Evolutionary conservation across 2,797 vertebrate genomes (phyloP), one percentile per base, ranked within the genome.

Genomic region (Manis pentadactyla): DNA sequence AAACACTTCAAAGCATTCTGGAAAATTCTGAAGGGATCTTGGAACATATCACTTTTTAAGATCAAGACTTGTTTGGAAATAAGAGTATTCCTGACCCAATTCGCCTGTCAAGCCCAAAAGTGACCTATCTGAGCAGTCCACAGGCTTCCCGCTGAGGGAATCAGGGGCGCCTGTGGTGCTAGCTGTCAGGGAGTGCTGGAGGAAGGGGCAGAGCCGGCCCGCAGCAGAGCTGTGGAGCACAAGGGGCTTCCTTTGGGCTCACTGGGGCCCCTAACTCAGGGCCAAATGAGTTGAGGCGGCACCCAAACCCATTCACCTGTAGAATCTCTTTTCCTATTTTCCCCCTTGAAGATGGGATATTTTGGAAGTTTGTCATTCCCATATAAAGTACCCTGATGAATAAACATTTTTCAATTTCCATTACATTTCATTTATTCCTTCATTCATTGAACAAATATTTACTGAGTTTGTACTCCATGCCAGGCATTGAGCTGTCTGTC

Each of bases 21-120:
- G 51, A 68, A 93, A 93, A 91, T 55, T 69, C 49, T 57, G 31
- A 77, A 53, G 29, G 77, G 55, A 37, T 68, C 79, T 86, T 93
- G 39, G 61, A 93, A 88, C 7, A 14, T 21, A 73, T 49, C 25
- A 12, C 42, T 94, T 88, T 84, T 79, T 83, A 84, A 57, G 29
- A 46, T 63, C 57, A 88, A 42, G 39, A 73, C 74, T 94, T 82
- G 34, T 92, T 81, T 93, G 61, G 46, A 84, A 92, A 88, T 57
- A 14, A 17, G 31, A 75, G 39, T 37, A 27, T 18, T 92, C 23
- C 31, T 87, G 57, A 82, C 34, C 39, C 42, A 81, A 79, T 25
- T 66, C 55, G 55, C 23, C 42, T 64, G 25, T 61, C 55, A 61
- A 51, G 25, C 31, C 74, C 55, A 68, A 39, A 85, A 49, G 68